Evolutionary conservation across 2,113 vertebrate genomes (phyloP).

Genomic region (Pristiophorus japonicus): DNA sequence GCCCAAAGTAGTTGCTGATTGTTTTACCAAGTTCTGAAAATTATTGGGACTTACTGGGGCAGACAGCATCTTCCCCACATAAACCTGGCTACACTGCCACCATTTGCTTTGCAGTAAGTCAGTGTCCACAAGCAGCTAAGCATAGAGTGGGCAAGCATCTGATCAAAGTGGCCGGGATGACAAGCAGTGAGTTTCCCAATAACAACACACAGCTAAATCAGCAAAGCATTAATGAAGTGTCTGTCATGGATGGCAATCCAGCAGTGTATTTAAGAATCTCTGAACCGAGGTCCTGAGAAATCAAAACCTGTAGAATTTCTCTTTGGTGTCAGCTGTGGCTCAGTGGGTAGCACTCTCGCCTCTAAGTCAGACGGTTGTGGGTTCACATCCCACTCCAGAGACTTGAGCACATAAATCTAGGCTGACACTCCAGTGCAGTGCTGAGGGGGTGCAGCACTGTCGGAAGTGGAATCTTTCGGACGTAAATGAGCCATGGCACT

Average conservation of each 20-base stretch:
- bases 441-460: too few species aligned
- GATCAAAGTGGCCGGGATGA: neutral
- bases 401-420: too few species aligned
- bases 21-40: too few species aligned
- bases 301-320: neutral
- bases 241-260: neutral
- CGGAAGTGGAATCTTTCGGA: too few species aligned
- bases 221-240: neutral
- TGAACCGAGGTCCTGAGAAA: neutral
- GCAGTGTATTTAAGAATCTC: neutral
- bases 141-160: neutral
- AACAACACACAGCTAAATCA: neutral
- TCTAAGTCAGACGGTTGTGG: too few species aligned
- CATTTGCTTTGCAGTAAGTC: neutral
- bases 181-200: neutral
- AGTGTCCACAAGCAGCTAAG: neutral
- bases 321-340: too few species aligned
- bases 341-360: too few species aligned
- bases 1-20: too few species aligned
- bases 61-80: neutral
- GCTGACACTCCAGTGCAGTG: too few species aligned
- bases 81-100: neutral
- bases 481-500: too few species aligned
- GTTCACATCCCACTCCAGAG: too few species aligned
- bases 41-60: too few species aligned